Percentiles rank a stretch among this genome's conserved stretches.
Evolutionary conservation across 2,113 vertebrate genomes (phyloP).

Genomic region (Chionodraco myersi): DNA sequence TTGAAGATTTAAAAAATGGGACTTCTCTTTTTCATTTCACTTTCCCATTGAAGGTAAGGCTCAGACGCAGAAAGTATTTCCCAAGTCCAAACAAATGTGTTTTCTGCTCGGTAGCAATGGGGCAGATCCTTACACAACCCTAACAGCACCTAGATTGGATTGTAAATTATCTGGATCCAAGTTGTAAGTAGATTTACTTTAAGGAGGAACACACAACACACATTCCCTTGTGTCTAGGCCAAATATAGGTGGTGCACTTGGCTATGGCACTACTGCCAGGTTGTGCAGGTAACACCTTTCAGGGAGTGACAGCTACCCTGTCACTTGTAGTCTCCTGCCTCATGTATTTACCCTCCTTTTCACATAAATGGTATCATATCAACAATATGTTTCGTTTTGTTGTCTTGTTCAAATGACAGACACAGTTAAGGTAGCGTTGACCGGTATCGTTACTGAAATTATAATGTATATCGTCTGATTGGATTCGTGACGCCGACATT

Average conservation of each 20-base stretch:
- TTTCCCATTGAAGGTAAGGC: not conserved
- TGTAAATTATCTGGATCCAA: constrained; percentile 7
- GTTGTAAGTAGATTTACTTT: constrained; percentile 34
- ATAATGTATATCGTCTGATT: not conserved
- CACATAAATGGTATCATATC: not conserved
- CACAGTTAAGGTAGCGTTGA: not conserved
- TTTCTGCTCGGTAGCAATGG: not conserved
- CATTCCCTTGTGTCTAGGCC: not conserved
- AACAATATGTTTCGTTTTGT: not conserved
- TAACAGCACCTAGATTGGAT: not conserved
- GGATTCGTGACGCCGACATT: not conserved
- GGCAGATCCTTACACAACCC: not conserved
- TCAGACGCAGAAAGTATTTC: not conserved
- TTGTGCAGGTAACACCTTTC: constrained; percentile 22
- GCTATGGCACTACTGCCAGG: constrained; percentile 21
- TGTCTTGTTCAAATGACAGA: not conserved
- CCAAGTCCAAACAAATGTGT: not conserved
- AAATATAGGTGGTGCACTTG: constrained; percentile 38
- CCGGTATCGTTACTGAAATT: not conserved
- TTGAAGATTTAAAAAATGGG: not conserved
- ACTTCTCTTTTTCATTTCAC: not conserved
- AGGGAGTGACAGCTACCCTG: constrained; percentile 15
- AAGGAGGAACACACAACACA: constrained; percentile 21
- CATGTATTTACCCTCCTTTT: not conserved
- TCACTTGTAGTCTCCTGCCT: not conserved